Base-by-base conservation (phyloP, 2,797 vertebrate genomes). In the Diceros bicornis region DNA sequence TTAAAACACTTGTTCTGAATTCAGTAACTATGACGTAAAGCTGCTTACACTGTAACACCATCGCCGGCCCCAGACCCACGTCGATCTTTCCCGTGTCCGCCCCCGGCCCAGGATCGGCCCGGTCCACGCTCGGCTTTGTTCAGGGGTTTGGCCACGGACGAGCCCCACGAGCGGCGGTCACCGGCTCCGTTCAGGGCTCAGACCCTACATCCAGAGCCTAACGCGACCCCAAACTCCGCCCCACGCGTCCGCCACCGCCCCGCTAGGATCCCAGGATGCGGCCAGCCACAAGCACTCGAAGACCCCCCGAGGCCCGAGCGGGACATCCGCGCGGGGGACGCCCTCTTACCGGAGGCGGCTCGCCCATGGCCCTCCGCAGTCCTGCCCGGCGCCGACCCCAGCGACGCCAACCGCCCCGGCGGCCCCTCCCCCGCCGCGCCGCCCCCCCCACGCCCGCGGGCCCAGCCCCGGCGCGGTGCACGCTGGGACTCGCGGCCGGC, bases 311-410 rank as follows among this genome's bases (percentile, higher is more conserved):
- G 37, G 21, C 25, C 34, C 37, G 13, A 32, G 27, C 34, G 2
- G 23, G n/a, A 21, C 1, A 57, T 47, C 92, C 55, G 55, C 78
- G 2, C 8, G 0, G 21, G 44, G 4, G 1, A 61, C 61, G 52
- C 61, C 50, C 14, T 23, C 97, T 97, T 96, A 98, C 97, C 96
- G 6, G 44, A 75, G 74, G 52, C 23, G 11, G 74, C 41, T 12
- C 2, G 20, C 79, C 92, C 96, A 96, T 98, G 20, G 79, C 34
- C n/a, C n/a, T 25, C 2, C 14, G 37, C 23, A 1, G 10, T 29
- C 69, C 23, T 61, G 13, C 59, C 47, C 11, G 17, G 41, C 8
- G 20, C 62, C 6, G 0, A 6, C 52, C 16, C 50, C 0, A 14
- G 16, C 2, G 68, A 18, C 16, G 4, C 41, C 17, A 1, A 23